Conservation (phyloP, 2,113 vertebrate species). For the Dipodomys ordii region DNA sequence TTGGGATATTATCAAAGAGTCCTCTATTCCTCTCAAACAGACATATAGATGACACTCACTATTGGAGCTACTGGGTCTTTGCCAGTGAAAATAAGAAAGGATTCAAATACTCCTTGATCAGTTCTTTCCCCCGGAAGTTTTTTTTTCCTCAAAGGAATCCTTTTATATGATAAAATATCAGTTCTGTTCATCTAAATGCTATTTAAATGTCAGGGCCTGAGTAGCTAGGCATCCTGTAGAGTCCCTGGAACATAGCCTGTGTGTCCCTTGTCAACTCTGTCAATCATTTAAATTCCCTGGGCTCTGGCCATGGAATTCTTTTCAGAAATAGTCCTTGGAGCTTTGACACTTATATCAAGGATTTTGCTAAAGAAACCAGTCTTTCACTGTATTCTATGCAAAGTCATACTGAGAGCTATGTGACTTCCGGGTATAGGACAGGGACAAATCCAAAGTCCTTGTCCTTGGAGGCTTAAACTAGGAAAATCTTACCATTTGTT, state of each 20-base stretch:
- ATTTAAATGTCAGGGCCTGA: background rate
- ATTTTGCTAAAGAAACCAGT: background rate
- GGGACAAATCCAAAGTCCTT: background rate
- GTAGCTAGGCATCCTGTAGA: background rate
- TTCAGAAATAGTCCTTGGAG: background rate
- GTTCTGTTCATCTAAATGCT: constrained; percentile 4
- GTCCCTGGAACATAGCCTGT: background rate
- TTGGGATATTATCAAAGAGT: background rate
- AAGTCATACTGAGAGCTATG: background rate
- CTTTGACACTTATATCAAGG: constrained; percentile 7
- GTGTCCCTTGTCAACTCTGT: background rate
- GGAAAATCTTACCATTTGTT: background rate
- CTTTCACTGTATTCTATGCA: background rate
- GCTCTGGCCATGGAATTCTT: background rate
- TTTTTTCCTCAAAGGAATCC: background rate
- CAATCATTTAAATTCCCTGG: background rate
- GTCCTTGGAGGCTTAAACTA: background rate
- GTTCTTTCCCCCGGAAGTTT: background rate
- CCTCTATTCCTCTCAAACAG: background rate
- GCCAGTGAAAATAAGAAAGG: background rate
- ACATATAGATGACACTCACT: background rate
- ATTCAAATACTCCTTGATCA: background rate
- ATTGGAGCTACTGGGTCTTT: background rate
- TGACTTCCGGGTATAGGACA: background rate
- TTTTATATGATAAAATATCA: background rate